phyloP scores from a whole-genome alignment of 2,113 vertebrate genomes.

The Salvator merianae region DNA sequence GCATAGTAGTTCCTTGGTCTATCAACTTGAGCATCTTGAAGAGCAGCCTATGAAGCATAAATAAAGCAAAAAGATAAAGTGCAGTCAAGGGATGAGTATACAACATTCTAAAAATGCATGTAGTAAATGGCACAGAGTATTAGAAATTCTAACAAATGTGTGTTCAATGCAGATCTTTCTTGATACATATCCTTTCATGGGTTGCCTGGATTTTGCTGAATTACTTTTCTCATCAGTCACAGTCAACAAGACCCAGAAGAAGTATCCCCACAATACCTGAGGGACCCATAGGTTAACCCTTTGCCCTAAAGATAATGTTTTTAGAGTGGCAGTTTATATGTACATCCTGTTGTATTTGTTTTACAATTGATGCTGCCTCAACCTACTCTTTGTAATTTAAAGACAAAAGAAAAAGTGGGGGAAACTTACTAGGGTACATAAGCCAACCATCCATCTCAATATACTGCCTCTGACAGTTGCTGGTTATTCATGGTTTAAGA shows the following conservation, averaged over 20 bases:
- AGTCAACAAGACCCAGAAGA: too few species aligned
- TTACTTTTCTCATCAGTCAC: not conserved
- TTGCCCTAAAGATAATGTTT: not conserved
- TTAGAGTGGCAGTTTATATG: too few species aligned
- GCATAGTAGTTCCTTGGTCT: too few species aligned
- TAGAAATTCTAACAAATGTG: not conserved
- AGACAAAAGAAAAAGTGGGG: not conserved
- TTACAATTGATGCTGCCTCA: not conserved
- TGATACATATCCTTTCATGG: too few species aligned
- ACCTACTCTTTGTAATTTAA: not conserved
- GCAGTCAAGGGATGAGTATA: too few species aligned
- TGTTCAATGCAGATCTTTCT: not conserved
- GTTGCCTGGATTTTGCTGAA: too few species aligned
- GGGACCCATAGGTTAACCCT: too few species aligned
- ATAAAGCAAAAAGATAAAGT: too few species aligned
- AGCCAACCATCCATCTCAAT: not conserved
- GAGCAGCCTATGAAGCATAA: too few species aligned
- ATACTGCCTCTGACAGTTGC: not conserved
- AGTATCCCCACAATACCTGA: too few species aligned
- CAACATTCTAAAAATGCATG: not conserved
- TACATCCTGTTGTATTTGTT: not conserved
- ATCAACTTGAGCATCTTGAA: too few species aligned
- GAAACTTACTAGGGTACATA: not conserved
- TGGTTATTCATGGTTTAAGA: constrained; percentile 1
- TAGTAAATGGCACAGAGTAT: not conserved